Evolutionary conservation across 2,113 vertebrate species (phyloP).

Genomic region (Gallinago jamesoni): DNA sequence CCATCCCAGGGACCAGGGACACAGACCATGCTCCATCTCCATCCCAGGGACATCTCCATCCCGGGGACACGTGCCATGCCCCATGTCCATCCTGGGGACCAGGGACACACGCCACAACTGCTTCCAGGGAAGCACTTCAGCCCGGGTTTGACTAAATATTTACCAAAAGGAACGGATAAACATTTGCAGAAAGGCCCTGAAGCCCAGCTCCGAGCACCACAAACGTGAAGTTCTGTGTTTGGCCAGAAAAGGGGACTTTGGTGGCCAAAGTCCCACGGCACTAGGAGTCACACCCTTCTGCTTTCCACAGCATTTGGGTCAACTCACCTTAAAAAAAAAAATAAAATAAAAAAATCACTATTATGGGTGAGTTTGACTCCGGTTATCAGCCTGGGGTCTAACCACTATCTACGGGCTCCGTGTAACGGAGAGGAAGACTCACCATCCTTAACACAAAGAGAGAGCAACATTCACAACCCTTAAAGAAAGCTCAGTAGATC

Average conservation of each 20-base stretch:
- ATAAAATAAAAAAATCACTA: neutral
- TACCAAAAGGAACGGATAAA: neutral
- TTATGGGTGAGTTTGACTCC: neutral
- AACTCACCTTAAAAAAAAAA: neutral
- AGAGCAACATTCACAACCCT: no score
- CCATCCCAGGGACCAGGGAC: no score
- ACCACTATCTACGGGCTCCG: neutral
- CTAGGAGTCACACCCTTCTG: neutral
- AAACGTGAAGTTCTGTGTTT: neutral
- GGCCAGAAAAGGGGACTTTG: neutral
- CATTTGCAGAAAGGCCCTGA: neutral
- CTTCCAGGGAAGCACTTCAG: neutral
- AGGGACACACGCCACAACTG: neutral
- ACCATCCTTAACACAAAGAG: no score
- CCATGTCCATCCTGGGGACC: no score
- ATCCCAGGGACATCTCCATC: no score
- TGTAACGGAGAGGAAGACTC: no score
- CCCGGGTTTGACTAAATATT: neutral
- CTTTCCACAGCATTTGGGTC: rapidly evolving
- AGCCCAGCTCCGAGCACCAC: neutral
- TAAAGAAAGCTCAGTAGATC: no score
- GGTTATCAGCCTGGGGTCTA: rapidly evolving
- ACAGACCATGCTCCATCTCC: no score
- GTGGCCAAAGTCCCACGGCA: neutral
- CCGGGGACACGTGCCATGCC: no score